A percentile compares a stretch with the other conserved stretches of the same genome.
These are phyloP conservation scores for Acleris literana DNA, from an alignment of 2,888 invertebrate species.

Conservation along the genomic window DNA sequence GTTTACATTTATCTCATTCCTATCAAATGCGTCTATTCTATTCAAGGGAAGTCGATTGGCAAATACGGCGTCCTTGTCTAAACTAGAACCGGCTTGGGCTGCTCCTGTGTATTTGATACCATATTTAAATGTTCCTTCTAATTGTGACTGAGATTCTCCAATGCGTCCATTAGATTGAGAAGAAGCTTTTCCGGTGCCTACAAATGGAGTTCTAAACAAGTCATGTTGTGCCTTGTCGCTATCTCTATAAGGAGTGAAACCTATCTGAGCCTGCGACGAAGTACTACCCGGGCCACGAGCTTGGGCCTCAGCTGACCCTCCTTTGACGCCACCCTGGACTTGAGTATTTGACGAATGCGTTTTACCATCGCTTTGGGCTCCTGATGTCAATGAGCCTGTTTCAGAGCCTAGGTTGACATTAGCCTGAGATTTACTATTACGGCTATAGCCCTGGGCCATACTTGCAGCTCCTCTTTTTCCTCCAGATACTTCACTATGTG, in stretches of 20 bases:
- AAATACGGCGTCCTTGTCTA: conserved; percentile 81
- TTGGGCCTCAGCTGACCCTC: conserved; percentile 93
- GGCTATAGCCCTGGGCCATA: conserved; percentile 89
- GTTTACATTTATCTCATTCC: conserved; percentile 70
- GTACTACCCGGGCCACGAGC: conserved; percentile 93
- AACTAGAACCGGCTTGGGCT: conserved; percentile 91
- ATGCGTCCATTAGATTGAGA: conserved; percentile 89
- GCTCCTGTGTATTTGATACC: conserved; percentile 91
- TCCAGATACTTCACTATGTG: conserved; percentile 87
- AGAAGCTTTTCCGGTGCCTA: conserved; percentile 90
- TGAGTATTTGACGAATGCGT: conserved; percentile 91
- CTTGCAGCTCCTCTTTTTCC: conserved; percentile 89
- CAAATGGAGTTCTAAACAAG: conserved; percentile 82
- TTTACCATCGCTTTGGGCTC: conserved; percentile 89
- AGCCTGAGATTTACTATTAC: conserved; percentile 89
- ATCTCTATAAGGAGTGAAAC: conserved; percentile 89
- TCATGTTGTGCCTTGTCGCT: conserved; percentile 79
- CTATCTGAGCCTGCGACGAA: conserved; percentile 94
- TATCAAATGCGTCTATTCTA: conserved; percentile 73
- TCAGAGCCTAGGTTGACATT: conserved; percentile 90
- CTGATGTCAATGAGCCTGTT: conserved; percentile 89
- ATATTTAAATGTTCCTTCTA: conserved; percentile 91
- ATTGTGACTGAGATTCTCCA: conserved; percentile 92
- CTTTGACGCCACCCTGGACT: conserved; percentile 91
- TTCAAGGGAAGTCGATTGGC: conserved; percentile 70